Conservation (phyloP, 1,140 invertebrate genomes). For the Drosophila jambulina region DNA sequence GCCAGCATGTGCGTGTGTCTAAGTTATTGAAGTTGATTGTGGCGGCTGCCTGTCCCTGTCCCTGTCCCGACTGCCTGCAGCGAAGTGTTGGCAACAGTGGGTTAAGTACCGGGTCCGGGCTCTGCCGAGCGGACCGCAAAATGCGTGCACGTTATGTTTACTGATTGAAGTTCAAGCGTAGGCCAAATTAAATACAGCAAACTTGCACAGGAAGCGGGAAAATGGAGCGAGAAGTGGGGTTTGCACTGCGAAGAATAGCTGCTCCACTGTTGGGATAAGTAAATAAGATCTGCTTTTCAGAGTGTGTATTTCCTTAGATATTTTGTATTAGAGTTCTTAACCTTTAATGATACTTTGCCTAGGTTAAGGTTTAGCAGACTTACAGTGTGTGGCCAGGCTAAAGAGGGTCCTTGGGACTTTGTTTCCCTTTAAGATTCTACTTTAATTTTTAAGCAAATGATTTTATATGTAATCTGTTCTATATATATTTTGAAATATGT, state of each 20-base stretch:
- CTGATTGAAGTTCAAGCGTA: constrained; percentile 70
- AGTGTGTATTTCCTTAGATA: too few species aligned
- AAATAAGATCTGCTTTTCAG: too few species aligned
- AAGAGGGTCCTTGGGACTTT: not conserved
- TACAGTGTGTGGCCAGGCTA: too few species aligned
- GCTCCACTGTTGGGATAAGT: too few species aligned
- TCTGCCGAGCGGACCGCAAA: constrained; percentile 37
- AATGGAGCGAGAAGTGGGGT: not conserved
- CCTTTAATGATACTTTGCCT: too few species aligned
- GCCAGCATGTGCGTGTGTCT: constrained; percentile 33
- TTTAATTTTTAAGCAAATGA: too few species aligned
- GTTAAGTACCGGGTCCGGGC: not conserved
- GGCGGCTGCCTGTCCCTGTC: constrained; percentile 34
- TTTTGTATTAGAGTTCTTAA: too few species aligned
- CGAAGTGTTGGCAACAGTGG: constrained; percentile 3
- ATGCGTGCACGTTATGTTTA: constrained; percentile 67
- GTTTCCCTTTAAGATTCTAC: not conserved
- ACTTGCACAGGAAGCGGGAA: constrained; percentile 7
- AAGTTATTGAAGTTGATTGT: constrained; percentile 74
- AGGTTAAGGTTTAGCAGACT: too few species aligned
- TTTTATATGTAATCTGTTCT: too few species aligned
- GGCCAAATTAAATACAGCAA: constrained; percentile 69
- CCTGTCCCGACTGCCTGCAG: constrained; percentile 53
- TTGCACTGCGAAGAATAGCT: not conserved
- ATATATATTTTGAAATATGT: too few species aligned